Evolutionary conservation across 1,140 invertebrate genomes (phyloP), one percentile per base, ranked within the genome.

Genomic region (Tribolium madens): DNA sequence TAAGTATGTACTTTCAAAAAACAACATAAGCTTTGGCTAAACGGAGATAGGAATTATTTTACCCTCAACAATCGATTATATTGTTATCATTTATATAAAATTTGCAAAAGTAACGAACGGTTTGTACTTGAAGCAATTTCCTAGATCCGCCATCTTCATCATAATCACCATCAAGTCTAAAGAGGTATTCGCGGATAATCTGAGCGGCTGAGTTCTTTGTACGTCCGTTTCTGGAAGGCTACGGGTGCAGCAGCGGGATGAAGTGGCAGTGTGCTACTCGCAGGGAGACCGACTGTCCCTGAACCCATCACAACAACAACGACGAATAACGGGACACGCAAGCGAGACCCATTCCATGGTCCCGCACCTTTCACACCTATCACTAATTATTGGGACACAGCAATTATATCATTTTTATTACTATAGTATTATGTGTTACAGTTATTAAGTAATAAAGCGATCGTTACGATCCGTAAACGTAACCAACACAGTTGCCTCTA

Each of bases 301-400:
- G 78, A 82, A 79, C 76, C 76, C 79, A 69, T 81, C 78, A 76
- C 74, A 78, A 73, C 50, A 71, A 81, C 78, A 72, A 73, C 69
- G 75, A 81, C 75, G 74, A 79, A 72, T 74, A 81, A 81, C 80
- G 76, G 73, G 69, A 79, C 73, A 76, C 78, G 76, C 73, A 79
- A 70, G 48, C 77, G 64, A 33, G 18, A 57, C 36, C 42, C 72
- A 26, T 74, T 68, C 46, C 72, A 21, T 57, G 14, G 46, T 52
- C 77, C 74, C 75, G 74, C 48, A 75, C 70, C 81, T 80, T 68
- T 78, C 79, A 83, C 80, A 76, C 78, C 81, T 83, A 84, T 83
- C 81, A 83, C 82, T 85, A 85, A 80, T 84, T 85, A 85, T 84
- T 85, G 84, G 84, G 84, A 84, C 84, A 85, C 84, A 85, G 84